Evolutionary conservation across 2,797 vertebrate genomes (phyloP).

Genomic region (Anguilla marmorata): DNA sequence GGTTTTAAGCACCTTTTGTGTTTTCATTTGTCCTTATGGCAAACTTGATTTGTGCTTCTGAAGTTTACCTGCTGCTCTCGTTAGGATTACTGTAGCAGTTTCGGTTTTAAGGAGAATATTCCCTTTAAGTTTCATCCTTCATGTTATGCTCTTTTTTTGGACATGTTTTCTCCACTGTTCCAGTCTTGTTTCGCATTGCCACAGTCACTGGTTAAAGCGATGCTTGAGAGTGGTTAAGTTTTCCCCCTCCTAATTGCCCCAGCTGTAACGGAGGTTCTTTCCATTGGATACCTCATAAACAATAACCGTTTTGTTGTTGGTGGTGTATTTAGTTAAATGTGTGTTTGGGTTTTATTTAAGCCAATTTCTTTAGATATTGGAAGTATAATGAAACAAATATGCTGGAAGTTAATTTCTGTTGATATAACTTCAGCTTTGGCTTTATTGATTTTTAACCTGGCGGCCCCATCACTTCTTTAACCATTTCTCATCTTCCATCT

Average conservation of each 20-base stretch:
- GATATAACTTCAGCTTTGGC: background rate
- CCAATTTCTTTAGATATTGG: background rate
- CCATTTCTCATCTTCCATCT: slow-evolving; percentile 29
- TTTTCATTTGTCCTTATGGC: background rate
- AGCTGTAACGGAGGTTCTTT: background rate
- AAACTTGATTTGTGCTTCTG: background rate
- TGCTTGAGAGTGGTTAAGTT: background rate
- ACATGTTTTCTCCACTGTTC: background rate
- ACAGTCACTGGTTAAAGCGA: background rate
- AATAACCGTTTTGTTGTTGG: background rate
- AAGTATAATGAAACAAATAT: background rate
- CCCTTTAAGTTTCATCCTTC: background rate
- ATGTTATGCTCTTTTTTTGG: background rate
- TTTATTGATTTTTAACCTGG: background rate
- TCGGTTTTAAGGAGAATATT: background rate
- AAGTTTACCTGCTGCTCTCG: background rate
- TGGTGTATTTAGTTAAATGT: background rate
- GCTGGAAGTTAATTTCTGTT: background rate
- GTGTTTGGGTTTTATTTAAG: background rate
- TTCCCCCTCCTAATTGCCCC: background rate
- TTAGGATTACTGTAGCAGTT: background rate
- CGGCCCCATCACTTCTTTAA: background rate
- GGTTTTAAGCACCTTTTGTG: background rate
- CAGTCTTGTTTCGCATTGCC: background rate
- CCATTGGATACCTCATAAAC: background rate